Conservation (phyloP, 2,797 vertebrate genomes). For the Sciaenops ocellatus region DNA sequence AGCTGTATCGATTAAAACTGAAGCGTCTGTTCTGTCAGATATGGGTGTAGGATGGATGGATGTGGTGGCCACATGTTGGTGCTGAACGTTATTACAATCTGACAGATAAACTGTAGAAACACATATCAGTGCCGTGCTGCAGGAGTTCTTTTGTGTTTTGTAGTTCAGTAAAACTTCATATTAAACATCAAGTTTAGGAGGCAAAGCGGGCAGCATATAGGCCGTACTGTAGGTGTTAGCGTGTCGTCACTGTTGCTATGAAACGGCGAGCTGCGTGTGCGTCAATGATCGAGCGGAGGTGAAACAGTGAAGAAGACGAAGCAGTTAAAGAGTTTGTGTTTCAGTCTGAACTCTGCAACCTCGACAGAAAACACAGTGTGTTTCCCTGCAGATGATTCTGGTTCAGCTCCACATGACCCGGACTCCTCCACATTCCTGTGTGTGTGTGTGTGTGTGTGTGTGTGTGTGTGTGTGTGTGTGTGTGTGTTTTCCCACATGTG, state of each 20-base stretch:
- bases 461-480: conserved; percentile 32
- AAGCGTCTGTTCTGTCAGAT: too few species aligned
- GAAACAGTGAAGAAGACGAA: background rate
- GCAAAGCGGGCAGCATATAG: background rate
- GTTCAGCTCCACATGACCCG: conserved; percentile 55
- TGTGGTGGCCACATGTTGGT: too few species aligned
- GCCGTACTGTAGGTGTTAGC: background rate
- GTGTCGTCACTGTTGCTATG: background rate
- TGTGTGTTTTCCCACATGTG: conserved; percentile 24
- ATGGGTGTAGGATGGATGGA: too few species aligned
- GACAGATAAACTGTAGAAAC: too few species aligned
- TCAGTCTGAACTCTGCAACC: conserved; percentile 30
- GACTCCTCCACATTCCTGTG: conserved; percentile 55
- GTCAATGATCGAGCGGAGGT: background rate
- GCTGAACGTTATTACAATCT: too few species aligned
- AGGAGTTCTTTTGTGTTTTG: background rate
- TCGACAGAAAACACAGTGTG: conserved; percentile 15
- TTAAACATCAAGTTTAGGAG: background rate
- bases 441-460: conserved; percentile 27
- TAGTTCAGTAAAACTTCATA: background rate
- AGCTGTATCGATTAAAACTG: too few species aligned
- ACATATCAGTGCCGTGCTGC: too few species aligned
- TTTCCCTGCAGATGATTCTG: conserved; percentile 48
- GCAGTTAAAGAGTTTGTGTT: conserved; percentile 7
- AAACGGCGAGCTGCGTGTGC: background rate